Evolutionary conservation across 2,797 vertebrate species (phyloP).

Genomic region (Luscinia megarhynchos): DNA sequence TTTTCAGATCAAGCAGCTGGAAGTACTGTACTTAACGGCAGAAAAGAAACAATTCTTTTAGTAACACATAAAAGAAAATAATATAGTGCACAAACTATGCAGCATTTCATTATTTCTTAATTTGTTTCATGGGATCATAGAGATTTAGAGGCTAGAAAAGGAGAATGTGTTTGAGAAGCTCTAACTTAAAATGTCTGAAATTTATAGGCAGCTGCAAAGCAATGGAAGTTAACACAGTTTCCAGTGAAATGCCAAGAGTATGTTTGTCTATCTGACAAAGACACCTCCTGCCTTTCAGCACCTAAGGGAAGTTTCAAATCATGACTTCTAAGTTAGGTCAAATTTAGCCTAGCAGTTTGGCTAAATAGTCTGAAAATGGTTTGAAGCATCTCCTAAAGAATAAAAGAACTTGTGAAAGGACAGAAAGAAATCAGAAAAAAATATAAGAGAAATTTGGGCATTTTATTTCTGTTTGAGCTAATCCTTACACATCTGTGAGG

Average conservation of each 20-base stretch:
- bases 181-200: neutral
- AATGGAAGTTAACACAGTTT: neutral
- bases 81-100: neutral
- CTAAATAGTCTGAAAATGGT: neutral
- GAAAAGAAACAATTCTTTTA: neutral
- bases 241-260: neutral
- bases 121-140: neutral
- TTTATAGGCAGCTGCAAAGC: neutral
- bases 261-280: neutral
- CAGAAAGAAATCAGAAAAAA: neutral
- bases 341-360: neutral
- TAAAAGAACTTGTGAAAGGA: neutral
- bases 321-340: neutral
- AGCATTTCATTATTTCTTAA: slow-evolving; percentile 5
- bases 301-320: neutral
- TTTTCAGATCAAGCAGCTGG: slow-evolving; percentile 7
- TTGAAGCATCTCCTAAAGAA: neutral
- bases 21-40: neutral
- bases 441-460: neutral
- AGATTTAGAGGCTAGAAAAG: neutral
- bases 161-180: neutral
- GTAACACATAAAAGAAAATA: slow-evolving; percentile 7
- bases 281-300: neutral
- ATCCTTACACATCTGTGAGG: neutral
- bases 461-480: neutral